Base-by-base conservation (phyloP, 2,797 vertebrate genomes). In the Lophura swinhoii region DNA sequence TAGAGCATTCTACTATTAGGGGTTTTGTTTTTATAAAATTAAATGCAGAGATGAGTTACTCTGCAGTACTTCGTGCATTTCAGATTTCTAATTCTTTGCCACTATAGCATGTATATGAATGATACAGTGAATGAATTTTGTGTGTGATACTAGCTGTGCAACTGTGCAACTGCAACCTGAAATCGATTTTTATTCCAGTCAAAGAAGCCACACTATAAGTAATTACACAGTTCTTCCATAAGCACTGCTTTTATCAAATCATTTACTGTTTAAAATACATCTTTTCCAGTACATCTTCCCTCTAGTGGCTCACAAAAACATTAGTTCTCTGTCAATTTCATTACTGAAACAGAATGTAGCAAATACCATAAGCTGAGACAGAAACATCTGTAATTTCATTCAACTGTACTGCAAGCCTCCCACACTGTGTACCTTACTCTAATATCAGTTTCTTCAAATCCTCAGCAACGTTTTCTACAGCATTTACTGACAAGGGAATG, bases 391-490 rank as follows among this genome's bases (percentile, higher is more conserved):
- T 79, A 13, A 44, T 72, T 72, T 64, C 3, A 72, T 85, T 41
- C 26, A 64, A 4, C 10, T 6, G 5, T 39, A 33, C 10, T 44
- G 10, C 29, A 72, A 28, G 59, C 31, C 6, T 78, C 8, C 24
- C 62, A 13, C n/a, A 51, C 5, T 20, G 41, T 5, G 14, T 80
- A 4, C n/a, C 62, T 84, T 72, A 6, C 79, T 75, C 55, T 69
- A 48, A 12, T n/a, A 56, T 20, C 39, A 60, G 12, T 68, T 86
- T 83, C 28, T 73, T 86, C 41, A 72, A 0, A n/a, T 41, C 6
- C 55, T 75, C 31, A 76, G 26, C 6, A 17, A 0, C 56, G 20
- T 79, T 83, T 69, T 51, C 29, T 69, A 0, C 23, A 56, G 11
- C 24, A 12, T 71, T 79, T 76, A 12, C 12, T 72, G 44, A 69